Conservation (phyloP, 1,140 invertebrate genomes). For the Cardiocondyla obscurior region DNA sequence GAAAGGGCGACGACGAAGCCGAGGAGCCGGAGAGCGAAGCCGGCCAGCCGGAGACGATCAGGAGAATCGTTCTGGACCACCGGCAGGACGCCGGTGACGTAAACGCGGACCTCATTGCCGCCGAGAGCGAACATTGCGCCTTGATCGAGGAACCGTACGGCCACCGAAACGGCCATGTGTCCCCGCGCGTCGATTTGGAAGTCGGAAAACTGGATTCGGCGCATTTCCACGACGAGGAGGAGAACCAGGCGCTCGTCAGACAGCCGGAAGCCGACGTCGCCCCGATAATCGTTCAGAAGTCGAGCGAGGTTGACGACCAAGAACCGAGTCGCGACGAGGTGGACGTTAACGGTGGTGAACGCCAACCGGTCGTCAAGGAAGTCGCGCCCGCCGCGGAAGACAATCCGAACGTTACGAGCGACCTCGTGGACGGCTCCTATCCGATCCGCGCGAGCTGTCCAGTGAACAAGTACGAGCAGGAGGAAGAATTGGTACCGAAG, state of each 20-base stretch:
- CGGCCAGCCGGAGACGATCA: conserved; percentile 66
- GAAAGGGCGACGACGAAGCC: conserved; percentile 38
- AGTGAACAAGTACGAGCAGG: conserved; percentile 54
- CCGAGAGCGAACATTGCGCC: conserved; percentile 75
- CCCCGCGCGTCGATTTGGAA: conserved; percentile 10
- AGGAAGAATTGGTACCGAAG: conserved; percentile 38
- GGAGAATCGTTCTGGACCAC: conserved; percentile 73
- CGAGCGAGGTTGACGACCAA: conserved; percentile 28
- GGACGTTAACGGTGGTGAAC: not conserved
- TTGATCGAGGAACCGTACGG: conserved; percentile 72
- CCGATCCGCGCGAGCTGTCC: not conserved
- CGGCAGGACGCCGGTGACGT: conserved; percentile 67
- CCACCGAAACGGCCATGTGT: conserved; percentile 75
- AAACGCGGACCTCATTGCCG: conserved; percentile 76
- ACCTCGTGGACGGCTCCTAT: not conserved
- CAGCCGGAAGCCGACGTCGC: conserved; percentile 44
- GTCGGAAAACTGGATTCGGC: conserved; percentile 31
- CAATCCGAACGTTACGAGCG: not conserved
- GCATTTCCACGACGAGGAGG: conserved; percentile 56
- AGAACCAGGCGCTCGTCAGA: conserved; percentile 46
- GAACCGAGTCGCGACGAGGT: not conserved
- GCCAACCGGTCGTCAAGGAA: not conserved
- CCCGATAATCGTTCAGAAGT: conserved; percentile 45
- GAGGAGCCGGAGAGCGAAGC: conserved; percentile 46
- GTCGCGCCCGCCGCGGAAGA: not conserved